Base-by-base conservation (phyloP, 1,140 invertebrate species). In the Atta cephalotes region DNA sequence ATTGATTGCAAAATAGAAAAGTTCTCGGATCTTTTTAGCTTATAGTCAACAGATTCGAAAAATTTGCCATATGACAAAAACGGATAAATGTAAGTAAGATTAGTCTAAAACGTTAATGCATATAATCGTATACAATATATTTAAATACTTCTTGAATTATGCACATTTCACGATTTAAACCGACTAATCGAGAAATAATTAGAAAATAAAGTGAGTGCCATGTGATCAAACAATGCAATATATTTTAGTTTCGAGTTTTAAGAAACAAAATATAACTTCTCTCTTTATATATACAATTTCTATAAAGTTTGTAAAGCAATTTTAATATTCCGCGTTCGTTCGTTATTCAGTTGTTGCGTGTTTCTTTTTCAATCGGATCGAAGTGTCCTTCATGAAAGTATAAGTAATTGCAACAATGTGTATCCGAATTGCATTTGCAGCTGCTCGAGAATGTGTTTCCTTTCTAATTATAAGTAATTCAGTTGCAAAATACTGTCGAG, bases 401-500 rank as follows among this genome's bases (percentile, higher is more conserved):
- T 45, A 45, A 45, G 9, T 25, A 56, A 70, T 4, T 31, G n/a
- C 65, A 66, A 53, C 66, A 56, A 56, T 80, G 35, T 14, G 21
- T 58, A 56, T 81, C 31, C 1, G 21, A 53, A 21, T 81, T 70
- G 45, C 28, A 78, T 6, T 85, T 18, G 35, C 62, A 66, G 60
- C 21, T 12, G 49, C 21, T 25, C 31, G 14, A 21, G 21, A 85
- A 45, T 21, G 74, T 80, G 74, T 80, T 86, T 18, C 51, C 76
- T 80, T 88, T 88, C 81, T 56, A 49, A 85, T 66, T 51, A 49
- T 35, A 63, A 88, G 60, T 76, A 77, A 49, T 71, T 78, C 49
- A 35, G 16, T 72, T 79, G 77, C 77, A 79, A 74, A 66, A 80
- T 63, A 81, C 16, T 49, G 49, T 51, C 65, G 72, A 63, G 35